Evolutionary conservation across 2,113 vertebrate genomes (phyloP).

Genomic region (Salvelinus alpinus): DNA sequence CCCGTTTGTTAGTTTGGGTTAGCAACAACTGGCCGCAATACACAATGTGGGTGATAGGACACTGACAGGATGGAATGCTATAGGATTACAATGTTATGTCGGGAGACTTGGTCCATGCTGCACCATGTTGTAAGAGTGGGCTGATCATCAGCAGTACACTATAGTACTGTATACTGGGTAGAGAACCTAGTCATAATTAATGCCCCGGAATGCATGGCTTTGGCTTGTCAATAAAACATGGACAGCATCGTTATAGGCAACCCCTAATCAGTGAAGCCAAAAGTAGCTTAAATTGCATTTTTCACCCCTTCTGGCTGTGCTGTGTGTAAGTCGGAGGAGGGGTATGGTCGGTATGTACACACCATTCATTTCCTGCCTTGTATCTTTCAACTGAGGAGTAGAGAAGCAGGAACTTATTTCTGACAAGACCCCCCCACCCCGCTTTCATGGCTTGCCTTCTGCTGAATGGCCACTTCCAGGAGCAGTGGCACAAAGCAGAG

Average conservation of each 20-base stretch:
- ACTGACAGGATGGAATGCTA: neutral
- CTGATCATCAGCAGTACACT: neutral
- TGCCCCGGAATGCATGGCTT: conserved; percentile 2
- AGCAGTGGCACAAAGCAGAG: conserved; percentile 25
- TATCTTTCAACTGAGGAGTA: conserved; percentile 49
- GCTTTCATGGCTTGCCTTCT: conserved; percentile 45
- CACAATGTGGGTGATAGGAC: neutral
- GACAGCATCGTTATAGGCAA: conserved; percentile 38
- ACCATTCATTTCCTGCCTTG: conserved; percentile 48
- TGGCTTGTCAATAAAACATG: conserved; percentile 49
- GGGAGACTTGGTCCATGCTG: neutral
- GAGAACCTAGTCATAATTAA: conserved; percentile 11
- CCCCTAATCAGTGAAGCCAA: conserved; percentile 46
- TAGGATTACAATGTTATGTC: neutral
- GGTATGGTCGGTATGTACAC: neutral
- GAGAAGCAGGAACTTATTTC: conserved; percentile 47
- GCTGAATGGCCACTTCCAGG: conserved; percentile 62
- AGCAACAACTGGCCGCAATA: neutral
- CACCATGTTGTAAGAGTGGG: neutral
- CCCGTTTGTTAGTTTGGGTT: neutral
- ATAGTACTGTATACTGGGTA: neutral
- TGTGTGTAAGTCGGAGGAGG: neutral
- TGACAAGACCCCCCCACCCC: conserved; percentile 46
- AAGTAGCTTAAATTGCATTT: conserved; percentile 54
- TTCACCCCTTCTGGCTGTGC: conserved; percentile 20